These are phyloP conservation scores for Cottus gobio DNA, from an alignment of 2,113 vertebrate genomes.

Conservation along the genomic window DNA sequence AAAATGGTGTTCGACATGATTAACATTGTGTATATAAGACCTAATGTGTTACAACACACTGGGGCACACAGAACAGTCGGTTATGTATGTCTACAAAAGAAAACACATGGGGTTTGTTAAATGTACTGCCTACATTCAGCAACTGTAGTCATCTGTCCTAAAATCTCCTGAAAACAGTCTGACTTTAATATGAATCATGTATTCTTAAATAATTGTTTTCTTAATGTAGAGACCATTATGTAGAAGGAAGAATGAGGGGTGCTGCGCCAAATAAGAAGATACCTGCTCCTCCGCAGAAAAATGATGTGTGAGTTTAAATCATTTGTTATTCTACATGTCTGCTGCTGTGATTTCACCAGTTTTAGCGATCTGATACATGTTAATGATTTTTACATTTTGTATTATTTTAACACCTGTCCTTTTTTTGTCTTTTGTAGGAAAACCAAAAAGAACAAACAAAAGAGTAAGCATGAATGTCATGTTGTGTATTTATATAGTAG, in stretches of 20 bases:
- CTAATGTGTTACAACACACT: not conserved
- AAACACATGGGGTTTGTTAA: not conserved
- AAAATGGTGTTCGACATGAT: not conserved
- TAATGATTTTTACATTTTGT: not conserved
- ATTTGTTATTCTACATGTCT: not conserved
- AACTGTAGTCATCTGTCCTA: not conserved
- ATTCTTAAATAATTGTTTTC: not conserved
- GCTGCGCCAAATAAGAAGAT: slow-evolving; percentile 98
- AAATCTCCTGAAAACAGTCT: not conserved
- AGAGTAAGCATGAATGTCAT: slow-evolving; percentile 85
- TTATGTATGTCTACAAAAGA: not conserved
- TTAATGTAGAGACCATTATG: slow-evolving; percentile 95
- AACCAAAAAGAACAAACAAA: slow-evolving; percentile 99
- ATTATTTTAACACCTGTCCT: not conserved
- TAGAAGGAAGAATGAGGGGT: slow-evolving; percentile 99
- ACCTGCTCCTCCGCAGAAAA: slow-evolving; percentile 95
- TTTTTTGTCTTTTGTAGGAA: slow-evolving; percentile 85
- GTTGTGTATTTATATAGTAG: not conserved
- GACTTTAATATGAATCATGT: not conserved
- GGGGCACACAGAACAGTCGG: not conserved
- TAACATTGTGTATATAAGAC: too few species aligned
- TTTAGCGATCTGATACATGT: not conserved
- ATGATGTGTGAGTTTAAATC: slow-evolving; percentile 91
- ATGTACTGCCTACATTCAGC: not conserved
- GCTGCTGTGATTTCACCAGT: not conserved